These are phyloP conservation scores for Sipha maydis DNA, from an alignment of 2,888 invertebrate species.

Conservation along the genomic window DNA sequence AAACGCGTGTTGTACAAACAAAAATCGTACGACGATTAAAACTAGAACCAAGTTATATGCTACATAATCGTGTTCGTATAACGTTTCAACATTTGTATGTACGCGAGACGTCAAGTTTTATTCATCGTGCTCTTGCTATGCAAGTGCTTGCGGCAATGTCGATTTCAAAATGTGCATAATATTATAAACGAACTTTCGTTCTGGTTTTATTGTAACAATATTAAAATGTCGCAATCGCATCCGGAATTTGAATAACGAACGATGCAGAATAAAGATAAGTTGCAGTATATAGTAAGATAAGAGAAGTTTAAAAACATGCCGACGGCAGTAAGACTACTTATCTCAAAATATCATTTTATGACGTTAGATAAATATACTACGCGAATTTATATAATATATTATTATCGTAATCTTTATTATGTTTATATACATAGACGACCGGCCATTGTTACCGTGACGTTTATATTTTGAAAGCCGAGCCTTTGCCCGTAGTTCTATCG, in stretches of 20 bases:
- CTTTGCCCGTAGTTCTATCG: neutral
- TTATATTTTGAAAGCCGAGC: neutral
- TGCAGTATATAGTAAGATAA: neutral
- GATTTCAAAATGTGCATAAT: neutral
- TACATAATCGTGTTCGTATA: no score
- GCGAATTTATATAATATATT: no score
- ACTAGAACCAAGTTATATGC: no score
- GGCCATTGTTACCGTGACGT: neutral
- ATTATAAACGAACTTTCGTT: neutral
- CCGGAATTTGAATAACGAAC: neutral
- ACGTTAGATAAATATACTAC: neutral
- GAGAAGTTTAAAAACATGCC: neutral
- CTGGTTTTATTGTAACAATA: neutral
- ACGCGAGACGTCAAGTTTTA: no score
- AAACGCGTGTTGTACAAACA: no score
- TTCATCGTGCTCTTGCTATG: no score
- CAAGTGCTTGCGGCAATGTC: neutral
- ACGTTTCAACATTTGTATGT: no score
- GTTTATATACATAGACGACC: neutral
- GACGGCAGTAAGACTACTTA: neutral
- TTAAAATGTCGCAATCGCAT: neutral
- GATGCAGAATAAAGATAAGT: slow-evolving; percentile 1
- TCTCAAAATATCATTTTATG: neutral
- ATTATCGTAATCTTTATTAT: no score
- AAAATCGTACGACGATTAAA: no score